phyloP scores from a whole-genome alignment of 1,140 invertebrate genomes.

The Drosophila ercepeae region DNA sequence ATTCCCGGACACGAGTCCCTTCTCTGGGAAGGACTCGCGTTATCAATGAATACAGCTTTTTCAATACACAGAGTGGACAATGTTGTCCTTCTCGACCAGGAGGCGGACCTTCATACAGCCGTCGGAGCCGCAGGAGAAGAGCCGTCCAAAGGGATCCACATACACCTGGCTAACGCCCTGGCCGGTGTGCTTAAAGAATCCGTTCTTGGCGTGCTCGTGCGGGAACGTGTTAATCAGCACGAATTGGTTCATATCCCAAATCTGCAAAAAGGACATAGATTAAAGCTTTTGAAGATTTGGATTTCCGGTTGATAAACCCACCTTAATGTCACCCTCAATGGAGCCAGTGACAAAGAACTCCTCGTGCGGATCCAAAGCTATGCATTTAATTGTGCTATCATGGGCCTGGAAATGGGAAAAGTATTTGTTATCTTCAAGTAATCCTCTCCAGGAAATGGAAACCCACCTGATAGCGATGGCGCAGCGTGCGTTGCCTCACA shows the following conservation, averaged over 20 bases:
- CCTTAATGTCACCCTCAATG: conserved; percentile 99
- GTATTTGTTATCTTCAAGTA: not conserved
- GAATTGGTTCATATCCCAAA: conserved; percentile 95
- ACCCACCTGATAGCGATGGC: conserved; percentile 90
- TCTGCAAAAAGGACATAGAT: conserved; percentile 85
- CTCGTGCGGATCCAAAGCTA: conserved; percentile 96
- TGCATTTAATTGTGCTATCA: conserved; percentile 96
- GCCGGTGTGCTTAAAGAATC: conserved; percentile 98
- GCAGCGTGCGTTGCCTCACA: conserved; percentile 93
- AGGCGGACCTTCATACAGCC: conserved; percentile 98
- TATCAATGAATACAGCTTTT: conserved; percentile 24
- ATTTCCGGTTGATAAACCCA: conserved; percentile 79
- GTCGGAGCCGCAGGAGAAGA: conserved; percentile 99
- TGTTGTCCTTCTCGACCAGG: conserved; percentile 86
- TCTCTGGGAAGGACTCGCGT: not conserved
- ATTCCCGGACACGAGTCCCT: not conserved
- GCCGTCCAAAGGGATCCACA: conserved; percentile 92
- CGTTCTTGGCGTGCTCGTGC: conserved; percentile 96
- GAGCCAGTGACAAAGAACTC: conserved; percentile 99
- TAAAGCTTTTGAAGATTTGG: not conserved
- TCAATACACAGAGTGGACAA: conserved; percentile 80
- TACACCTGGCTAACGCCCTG: conserved; percentile 98
- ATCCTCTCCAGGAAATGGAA: not conserved
- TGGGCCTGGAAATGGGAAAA: conserved; percentile 87
- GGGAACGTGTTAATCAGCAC: conserved; percentile 94